Base-by-base conservation (phyloP, 2,113 vertebrate genomes). In the Suncus etruscus region DNA sequence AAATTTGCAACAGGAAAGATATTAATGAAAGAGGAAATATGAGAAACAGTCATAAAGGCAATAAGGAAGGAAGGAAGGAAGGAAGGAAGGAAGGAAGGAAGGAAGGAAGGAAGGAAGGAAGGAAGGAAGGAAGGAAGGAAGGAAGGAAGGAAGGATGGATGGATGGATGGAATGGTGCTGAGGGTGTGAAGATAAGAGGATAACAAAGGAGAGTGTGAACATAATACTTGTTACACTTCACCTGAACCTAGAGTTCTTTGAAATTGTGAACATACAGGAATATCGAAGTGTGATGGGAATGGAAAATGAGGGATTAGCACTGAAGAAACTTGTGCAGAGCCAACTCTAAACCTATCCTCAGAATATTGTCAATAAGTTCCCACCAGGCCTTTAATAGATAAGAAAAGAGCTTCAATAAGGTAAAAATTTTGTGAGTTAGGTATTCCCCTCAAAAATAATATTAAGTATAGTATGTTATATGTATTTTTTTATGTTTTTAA, bases 41-140 rank as follows among this genome's bases (percentile, higher is more conserved):
- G 16, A 61, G 7, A 61, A 20, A 20, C 58, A 61, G 22, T 5
- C 39, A 39, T 39, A 39, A 22, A 5, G 22, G 58, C 18, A 20
- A 20, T 6, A 61, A 32, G 73, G 6, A 27, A 65, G 45, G 61
- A 12, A 63, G 11, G 66, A 29, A 48, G 72, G 48, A 50, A 32
- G 50, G 45, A 25, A 25, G n/a, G n/a, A 31, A 14, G 11, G 66
- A 68, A 68, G 11, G 29, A 68, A 68, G 63, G 8, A 61, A 66
- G 63, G 14, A 66, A 78, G 39, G 22, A 31, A 70, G 45, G 48
- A 94, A 12, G 31, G 84, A 87, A 61, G 79, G 54, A 81, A 81
- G 54, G 81, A 47, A 3, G 27, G 1, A 10, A 66, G 27, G 72
- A 16, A 22, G 32, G 29, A 70, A 84, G 80, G 27, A 69, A n/a